A percentile compares a stretch with the other conserved stretches of the same genome.
These are phyloP conservation scores for Drosophila tani DNA, from an alignment of 1,140 invertebrate genomes.

Conservation along the genomic window DNA sequence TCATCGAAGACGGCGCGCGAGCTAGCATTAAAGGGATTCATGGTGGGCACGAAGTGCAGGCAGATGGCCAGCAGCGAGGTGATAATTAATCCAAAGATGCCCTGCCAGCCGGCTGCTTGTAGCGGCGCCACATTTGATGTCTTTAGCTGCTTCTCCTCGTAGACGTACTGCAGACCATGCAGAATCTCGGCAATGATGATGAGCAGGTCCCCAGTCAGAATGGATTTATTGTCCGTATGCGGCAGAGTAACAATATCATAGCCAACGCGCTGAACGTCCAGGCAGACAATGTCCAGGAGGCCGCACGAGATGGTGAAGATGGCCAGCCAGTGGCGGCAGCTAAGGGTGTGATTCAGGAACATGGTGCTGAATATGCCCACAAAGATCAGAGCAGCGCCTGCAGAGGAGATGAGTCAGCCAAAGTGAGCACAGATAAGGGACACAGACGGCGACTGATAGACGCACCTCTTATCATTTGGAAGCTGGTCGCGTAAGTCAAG, in stretches of 20 bases:
- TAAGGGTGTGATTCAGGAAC: conserved; percentile 91
- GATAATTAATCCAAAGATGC: conserved; percentile 94
- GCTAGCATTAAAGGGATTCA: conserved; percentile 91
- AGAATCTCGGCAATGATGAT: conserved; percentile 97
- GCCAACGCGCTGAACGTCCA: conserved; percentile 85
- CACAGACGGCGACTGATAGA: conserved; percentile 8
- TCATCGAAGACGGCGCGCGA: conserved; percentile 94
- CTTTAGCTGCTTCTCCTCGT: conserved; percentile 96
- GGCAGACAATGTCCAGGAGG: conserved; percentile 91
- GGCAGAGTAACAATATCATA: conserved; percentile 82
- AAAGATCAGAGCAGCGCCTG: conserved; percentile 96
- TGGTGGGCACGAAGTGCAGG: conserved; percentile 93
- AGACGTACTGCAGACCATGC: conserved; percentile 96
- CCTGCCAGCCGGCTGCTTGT: conserved; percentile 96
- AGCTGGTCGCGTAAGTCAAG: conserved; percentile 96
- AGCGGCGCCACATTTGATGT: conserved; percentile 92
- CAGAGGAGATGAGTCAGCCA: conserved; percentile 4
- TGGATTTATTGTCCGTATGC: conserved; percentile 88
- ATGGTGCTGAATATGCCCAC: conserved; percentile 95
- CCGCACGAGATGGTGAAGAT: conserved; percentile 92
- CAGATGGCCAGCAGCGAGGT: conserved; percentile 91
- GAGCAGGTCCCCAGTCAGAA: conserved; percentile 96
- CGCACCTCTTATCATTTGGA: conserved; percentile 97
- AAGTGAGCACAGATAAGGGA: conserved; percentile 13
- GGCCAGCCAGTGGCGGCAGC: conserved; percentile 90